Conservation (phyloP, 92 coral and sea anemone species). For the Epizoanthus scotinus region DNA sequence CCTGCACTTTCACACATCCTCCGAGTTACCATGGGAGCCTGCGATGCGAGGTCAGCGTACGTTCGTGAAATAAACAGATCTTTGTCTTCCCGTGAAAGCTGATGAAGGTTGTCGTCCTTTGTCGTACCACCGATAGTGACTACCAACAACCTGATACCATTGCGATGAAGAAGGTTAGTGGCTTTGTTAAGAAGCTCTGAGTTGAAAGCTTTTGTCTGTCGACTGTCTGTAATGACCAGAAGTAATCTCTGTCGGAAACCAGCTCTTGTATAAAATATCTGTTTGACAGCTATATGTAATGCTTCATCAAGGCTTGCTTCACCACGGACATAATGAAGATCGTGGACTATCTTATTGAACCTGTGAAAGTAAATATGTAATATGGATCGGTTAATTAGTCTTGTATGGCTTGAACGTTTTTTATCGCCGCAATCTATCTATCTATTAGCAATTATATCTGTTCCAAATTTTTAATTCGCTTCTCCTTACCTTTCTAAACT, state of each 20-base stretch:
- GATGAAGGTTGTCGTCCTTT: slow-evolving; percentile 31
- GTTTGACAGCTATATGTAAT: slow-evolving; percentile 36
- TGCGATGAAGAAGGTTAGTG: slow-evolving; percentile 49
- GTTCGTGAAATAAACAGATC: slow-evolving; percentile 39
- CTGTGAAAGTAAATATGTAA: neutral
- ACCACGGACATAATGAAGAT: neutral
- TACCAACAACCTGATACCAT: slow-evolving; percentile 60
- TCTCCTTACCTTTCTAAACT: neutral
- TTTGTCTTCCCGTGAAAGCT: slow-evolving; percentile 44
- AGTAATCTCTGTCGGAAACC: slow-evolving; percentile 67
- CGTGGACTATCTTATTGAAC: neutral
- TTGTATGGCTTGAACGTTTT: too few species aligned
- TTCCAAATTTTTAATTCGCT: too few species aligned
- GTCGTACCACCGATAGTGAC: slow-evolving; percentile 53
- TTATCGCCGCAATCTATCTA: too few species aligned
- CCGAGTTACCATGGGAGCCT: slow-evolving; percentile 47
- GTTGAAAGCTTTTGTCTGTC: neutral
- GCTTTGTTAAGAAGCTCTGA: slow-evolving; percentile 27
- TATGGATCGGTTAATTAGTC: neutral
- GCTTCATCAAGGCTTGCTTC: neutral
- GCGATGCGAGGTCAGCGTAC: slow-evolving; percentile 49
- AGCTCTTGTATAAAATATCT: slow-evolving; percentile 61
- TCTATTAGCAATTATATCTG: too few species aligned
- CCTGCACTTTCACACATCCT: slow-evolving; percentile 62
- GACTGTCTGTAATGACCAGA: slow-evolving; percentile 62